phyloP scores from a whole-genome alignment of 1,140 invertebrate species.

The Atopsyche davidsoni region DNA sequence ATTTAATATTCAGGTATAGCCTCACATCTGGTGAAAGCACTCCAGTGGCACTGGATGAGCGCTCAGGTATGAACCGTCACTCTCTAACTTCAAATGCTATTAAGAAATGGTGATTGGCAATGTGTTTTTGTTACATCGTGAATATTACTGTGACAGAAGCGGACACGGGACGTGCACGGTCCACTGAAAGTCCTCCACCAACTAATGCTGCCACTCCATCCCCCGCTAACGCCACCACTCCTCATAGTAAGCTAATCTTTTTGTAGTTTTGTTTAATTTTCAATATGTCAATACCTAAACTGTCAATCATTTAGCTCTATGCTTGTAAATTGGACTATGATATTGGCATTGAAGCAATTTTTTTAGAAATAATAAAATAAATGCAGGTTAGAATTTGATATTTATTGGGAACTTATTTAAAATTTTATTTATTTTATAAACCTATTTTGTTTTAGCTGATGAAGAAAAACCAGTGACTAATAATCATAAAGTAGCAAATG shows the following conservation, averaged over 20 bases:
- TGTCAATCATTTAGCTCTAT: too few species aligned
- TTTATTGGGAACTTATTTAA: neutral
- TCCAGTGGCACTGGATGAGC: constrained; percentile 26
- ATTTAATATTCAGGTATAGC: constrained; percentile 21
- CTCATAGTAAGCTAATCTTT: constrained; percentile 16
- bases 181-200: constrained; percentile 19
- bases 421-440: constrained; percentile 8
- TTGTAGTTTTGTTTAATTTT: too few species aligned
- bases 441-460: constrained; percentile 21
- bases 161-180: constrained; percentile 19
- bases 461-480: constrained; percentile 19
- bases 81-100: neutral
- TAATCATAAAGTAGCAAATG: constrained; percentile 20
- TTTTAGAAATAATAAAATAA: too few species aligned
- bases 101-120: neutral
- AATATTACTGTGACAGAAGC: too few species aligned
- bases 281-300: too few species aligned
- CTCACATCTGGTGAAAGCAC: constrained; percentile 28
- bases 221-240: constrained; percentile 9
- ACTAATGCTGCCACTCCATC: neutral
- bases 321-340: too few species aligned
- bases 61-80: constrained; percentile 17
- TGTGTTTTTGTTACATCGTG: neutral
- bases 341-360: too few species aligned
- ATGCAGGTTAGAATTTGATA: neutral